Evolutionary conservation across 2,113 vertebrate species (phyloP).

Genomic region (Noturus placidus): DNA sequence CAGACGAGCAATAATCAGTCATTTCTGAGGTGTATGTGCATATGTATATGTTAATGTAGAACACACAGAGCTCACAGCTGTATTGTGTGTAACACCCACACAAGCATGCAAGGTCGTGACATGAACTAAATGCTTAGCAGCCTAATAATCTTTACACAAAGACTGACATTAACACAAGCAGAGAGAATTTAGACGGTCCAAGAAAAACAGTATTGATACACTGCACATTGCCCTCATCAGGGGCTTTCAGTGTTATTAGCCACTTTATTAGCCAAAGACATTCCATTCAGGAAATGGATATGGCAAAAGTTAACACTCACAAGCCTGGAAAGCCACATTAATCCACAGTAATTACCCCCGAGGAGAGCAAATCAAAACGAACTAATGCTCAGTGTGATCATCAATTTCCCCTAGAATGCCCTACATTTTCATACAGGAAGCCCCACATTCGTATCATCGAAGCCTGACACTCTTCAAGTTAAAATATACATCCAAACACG

Average conservation of each 20-base stretch:
- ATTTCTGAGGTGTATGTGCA: neutral
- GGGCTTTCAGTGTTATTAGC: constrained; percentile 60
- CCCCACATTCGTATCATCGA: constrained; percentile 62
- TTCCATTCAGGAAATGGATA: constrained; percentile 69
- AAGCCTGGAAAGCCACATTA: constrained; percentile 68
- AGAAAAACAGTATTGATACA: constrained; percentile 39
- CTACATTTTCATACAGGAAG: constrained; percentile 76
- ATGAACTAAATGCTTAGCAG: neutral
- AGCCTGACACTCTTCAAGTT: constrained; percentile 69
- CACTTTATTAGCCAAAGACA: constrained; percentile 67
- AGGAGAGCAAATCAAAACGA: constrained; percentile 79
- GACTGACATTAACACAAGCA: constrained; percentile 1
- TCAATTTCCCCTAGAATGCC: constrained; percentile 70
- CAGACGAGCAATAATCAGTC: neutral
- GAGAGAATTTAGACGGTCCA: constrained; percentile 1
- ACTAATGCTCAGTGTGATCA: constrained; percentile 72
- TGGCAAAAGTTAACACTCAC: constrained; percentile 70
- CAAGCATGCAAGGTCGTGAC: neutral
- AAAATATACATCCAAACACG: constrained; percentile 77
- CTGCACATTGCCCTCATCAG: constrained; percentile 56
- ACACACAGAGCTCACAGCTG: neutral
- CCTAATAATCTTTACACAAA: constrained; percentile 35
- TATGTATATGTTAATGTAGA: constrained; percentile 9
- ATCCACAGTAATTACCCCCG: constrained; percentile 76
- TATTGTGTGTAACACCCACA: constrained; percentile 22